Percentiles rank a stretch among this genome's conserved stretches.
These are phyloP conservation scores for Synergus itoensis DNA, from an alignment of 2,888 invertebrate species.

Conservation along the genomic window DNA sequence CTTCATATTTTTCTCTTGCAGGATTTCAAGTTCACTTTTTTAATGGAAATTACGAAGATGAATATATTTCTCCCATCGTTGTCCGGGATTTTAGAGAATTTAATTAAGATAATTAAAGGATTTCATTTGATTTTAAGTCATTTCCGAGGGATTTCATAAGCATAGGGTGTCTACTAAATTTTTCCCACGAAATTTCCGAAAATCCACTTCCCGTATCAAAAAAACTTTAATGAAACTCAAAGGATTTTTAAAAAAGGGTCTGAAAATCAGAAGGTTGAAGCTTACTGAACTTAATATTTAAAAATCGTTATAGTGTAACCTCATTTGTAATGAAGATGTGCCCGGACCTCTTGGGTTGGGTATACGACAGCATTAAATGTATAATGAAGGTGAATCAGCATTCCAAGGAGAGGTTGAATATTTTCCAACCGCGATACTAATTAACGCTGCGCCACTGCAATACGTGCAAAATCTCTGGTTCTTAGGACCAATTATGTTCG, in stretches of 20 bases:
- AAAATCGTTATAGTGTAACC: constrained; percentile 52
- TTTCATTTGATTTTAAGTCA: too few species aligned
- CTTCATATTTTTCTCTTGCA: too few species aligned
- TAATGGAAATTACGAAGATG: too few species aligned
- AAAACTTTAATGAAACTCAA: neutral
- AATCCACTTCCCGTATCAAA: too few species aligned
- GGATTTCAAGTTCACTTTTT: too few species aligned
- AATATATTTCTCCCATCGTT: too few species aligned
- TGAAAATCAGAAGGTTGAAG: neutral
- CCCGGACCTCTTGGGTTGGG: constrained; percentile 42
- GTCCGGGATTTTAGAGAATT: too few species aligned
- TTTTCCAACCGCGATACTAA: constrained; percentile 23
- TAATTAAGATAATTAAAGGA: too few species aligned
- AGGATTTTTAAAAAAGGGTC: too few species aligned
- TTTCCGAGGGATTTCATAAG: too few species aligned
- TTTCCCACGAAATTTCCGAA: too few species aligned
- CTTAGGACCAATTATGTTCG: constrained; percentile 2
- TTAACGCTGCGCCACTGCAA: constrained; percentile 20
- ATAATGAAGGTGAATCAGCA: constrained; percentile 57
- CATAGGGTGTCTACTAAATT: too few species aligned
- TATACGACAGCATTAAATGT: constrained; percentile 57
- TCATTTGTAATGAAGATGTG: constrained; percentile 56
- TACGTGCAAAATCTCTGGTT: neutral
- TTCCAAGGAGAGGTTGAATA: constrained; percentile 33
- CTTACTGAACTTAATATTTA: neutral